A percentile compares a stretch with the other conserved stretches of the same genome.
These are phyloP conservation scores for Cylindroiulus punctatus DNA, from an alignment of 2,888 invertebrate species.

Conservation along the genomic window DNA sequence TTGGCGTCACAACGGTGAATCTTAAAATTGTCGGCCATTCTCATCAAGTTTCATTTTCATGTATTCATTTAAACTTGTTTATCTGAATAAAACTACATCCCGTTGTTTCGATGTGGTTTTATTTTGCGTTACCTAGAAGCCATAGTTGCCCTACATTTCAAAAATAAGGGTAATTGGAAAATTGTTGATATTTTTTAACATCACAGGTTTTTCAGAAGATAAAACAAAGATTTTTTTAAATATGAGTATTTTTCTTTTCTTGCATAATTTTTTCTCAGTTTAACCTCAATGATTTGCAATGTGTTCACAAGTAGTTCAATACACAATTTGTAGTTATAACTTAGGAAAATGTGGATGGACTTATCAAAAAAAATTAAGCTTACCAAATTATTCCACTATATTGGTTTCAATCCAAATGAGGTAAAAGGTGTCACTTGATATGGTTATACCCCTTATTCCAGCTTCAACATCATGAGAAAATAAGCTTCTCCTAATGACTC, in stretches of 20 bases:
- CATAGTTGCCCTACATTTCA: not conserved
- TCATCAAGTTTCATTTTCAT: not conserved
- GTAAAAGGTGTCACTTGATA: too few relatives aligned
- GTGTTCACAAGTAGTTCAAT: too few relatives aligned
- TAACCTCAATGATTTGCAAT: not conserved
- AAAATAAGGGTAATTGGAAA: not conserved
- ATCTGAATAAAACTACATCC: conserved; percentile 7
- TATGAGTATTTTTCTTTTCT: not conserved
- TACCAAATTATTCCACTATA: too few relatives aligned
- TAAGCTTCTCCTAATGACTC: too few relatives aligned
- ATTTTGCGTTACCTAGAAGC: not conserved
- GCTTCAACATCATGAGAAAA: too few relatives aligned
- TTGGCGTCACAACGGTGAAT: not conserved
- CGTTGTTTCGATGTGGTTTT: conserved; percentile 9
- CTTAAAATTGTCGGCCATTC: not conserved
- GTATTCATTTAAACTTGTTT: conserved; percentile 11
- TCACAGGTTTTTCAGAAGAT: not conserved
- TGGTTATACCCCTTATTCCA: too few relatives aligned
- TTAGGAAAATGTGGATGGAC: too few relatives aligned
- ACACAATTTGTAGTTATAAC: too few relatives aligned
- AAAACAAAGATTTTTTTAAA: not conserved
- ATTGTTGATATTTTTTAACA: not conserved
- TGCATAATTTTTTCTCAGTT: not conserved
- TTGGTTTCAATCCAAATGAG: too few relatives aligned
- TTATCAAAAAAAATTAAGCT: too few relatives aligned